These are phyloP conservation scores for Agrotis segetum DNA, from an alignment of 2,888 invertebrate genomes.

Conservation along the genomic window DNA sequence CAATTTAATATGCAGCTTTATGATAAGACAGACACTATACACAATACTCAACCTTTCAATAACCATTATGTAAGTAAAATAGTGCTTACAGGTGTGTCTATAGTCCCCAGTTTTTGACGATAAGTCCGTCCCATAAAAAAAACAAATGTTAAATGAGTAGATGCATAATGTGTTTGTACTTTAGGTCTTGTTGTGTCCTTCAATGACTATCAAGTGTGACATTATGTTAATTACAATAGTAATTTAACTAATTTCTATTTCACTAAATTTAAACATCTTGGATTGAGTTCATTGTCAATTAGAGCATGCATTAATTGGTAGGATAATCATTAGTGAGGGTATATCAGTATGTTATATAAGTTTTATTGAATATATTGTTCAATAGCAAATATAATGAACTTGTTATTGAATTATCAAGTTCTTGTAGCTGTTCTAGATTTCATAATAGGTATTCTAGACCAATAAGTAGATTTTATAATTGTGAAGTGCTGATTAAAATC, in stretches of 20 bases:
- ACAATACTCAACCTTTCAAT: not conserved
- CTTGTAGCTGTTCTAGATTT: not conserved
- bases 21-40: not conserved
- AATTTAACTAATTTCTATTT: not conserved
- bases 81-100: too few species aligned
- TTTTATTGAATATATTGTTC: not conserved
- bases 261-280: not conserved
- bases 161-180: too few species aligned
- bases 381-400: constrained; percentile 7
- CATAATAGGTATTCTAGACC: not conserved
- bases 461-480: too few species aligned
- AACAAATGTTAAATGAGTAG: too few species aligned
- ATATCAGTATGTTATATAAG: constrained; percentile 23
- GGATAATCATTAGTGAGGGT: not conserved
- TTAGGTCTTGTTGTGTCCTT: too few species aligned
- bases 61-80: too few species aligned
- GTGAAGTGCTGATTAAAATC: too few species aligned
- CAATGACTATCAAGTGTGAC: too few species aligned
- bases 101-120: too few species aligned
- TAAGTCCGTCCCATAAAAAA: too few species aligned
- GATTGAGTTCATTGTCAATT: constrained; percentile 6
- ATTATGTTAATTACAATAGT: not conserved
- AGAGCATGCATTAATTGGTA: constrained; percentile 18
- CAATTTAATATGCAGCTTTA: not conserved
- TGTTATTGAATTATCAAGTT: constrained; percentile 3